Percentiles rank a stretch among this genome's conserved stretches.
These are phyloP conservation scores for Puma concolor DNA, from an alignment of 2,113 vertebrate genomes.

Conservation along the genomic window DNA sequence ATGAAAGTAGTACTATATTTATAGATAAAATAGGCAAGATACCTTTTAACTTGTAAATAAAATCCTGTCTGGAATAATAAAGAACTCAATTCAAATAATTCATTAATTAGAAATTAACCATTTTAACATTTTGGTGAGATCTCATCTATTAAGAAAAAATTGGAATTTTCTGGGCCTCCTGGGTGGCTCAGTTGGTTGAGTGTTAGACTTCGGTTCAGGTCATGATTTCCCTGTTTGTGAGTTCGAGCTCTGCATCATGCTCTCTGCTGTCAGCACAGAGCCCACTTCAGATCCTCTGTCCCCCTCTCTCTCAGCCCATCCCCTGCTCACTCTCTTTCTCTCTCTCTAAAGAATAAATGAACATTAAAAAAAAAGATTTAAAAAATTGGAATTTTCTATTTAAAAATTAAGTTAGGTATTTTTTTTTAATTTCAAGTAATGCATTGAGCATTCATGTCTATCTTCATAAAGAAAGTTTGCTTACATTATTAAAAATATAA, in stretches of 20 bases:
- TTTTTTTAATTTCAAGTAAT: neutral
- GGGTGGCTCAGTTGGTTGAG: no score
- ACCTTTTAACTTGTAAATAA: neutral
- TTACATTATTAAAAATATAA: neutral
- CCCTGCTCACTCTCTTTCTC: no score
- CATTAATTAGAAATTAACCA: neutral
- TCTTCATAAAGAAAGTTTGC: neutral
- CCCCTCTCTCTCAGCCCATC: no score
- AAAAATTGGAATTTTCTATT: no score
- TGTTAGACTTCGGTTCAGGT: no score
- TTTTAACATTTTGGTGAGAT: neutral
- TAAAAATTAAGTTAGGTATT: slow-evolving; percentile 28
- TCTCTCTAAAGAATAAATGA: no score
- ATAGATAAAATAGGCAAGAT: neutral
- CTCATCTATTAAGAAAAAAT: neutral
- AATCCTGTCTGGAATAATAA: neutral
- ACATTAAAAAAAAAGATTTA: no score
- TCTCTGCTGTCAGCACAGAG: no score
- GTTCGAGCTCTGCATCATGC: no score
- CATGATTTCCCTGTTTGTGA: no score
- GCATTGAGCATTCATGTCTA: neutral
- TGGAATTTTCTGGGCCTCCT: neutral
- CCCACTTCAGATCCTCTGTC: no score
- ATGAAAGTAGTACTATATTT: neutral
- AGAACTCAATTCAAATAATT: neutral